These are phyloP conservation scores for Patella depressa DNA, from an alignment of 2,888 invertebrate genomes.

Conservation along the genomic window DNA sequence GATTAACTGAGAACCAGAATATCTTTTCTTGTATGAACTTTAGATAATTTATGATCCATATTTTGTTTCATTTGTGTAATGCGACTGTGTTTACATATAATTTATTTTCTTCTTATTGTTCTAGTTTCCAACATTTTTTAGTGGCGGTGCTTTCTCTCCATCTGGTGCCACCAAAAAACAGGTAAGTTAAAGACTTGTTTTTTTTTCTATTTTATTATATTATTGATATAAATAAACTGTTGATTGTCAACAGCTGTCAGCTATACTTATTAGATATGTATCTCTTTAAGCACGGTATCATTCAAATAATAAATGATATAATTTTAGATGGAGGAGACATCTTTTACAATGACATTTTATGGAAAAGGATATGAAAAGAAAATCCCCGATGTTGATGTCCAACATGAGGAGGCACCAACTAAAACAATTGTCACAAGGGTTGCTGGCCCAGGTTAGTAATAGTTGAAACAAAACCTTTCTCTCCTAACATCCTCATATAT, in stretches of 20 bases:
- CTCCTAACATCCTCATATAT: neutral
- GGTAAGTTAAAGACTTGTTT: constrained; percentile 49
- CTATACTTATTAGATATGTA: no score
- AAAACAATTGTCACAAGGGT: constrained; percentile 57
- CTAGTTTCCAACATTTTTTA: constrained; percentile 81
- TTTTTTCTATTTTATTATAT: no score
- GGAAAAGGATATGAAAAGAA: constrained; percentile 86
- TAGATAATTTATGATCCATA: no score
- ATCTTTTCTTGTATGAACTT: no score
- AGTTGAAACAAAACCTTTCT: neutral
- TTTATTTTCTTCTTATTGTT: constrained; percentile 29
- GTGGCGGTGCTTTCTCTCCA: constrained; percentile 79
- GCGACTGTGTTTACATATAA: no score
- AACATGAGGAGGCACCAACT: constrained; percentile 75
- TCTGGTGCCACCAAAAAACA: constrained; percentile 75
- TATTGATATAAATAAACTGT: no score
- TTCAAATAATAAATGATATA: no score
- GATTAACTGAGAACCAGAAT: no score
- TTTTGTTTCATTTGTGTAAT: no score
- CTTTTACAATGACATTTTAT: constrained; percentile 80
- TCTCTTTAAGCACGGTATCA: no score
- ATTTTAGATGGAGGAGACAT: constrained; percentile 74
- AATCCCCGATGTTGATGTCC: constrained; percentile 75
- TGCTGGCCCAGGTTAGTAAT: constrained; percentile 71
- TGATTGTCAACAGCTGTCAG: no score